phyloP scores from a whole-genome alignment of 2,888 invertebrate species.

The Amblyjoppa proteus region DNA sequence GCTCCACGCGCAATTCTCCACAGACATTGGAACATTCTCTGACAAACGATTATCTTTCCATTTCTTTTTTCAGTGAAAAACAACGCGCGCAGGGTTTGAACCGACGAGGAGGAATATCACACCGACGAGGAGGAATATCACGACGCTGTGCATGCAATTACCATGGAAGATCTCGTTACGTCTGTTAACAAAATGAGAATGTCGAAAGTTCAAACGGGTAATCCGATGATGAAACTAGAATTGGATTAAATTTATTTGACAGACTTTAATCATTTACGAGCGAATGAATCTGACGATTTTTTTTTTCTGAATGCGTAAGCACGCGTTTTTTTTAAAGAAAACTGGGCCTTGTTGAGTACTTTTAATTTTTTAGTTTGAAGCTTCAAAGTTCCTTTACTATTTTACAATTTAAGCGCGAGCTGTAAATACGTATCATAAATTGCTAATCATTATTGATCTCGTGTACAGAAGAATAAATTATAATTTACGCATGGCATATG shows the following conservation, averaged over 20 bases:
- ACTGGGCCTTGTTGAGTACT: neutral
- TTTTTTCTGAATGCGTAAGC: neutral
- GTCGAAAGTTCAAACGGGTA: constrained; percentile 90
- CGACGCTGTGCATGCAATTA: constrained; percentile 92
- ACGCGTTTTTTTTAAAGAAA: neutral
- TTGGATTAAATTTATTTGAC: constrained; percentile 74
- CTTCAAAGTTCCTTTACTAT: constrained; percentile 20
- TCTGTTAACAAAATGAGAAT: constrained; percentile 91
- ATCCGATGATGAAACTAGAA: constrained; percentile 81
- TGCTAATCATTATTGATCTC: constrained; percentile 16
- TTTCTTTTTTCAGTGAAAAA: constrained; percentile 82
- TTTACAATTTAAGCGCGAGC: constrained; percentile 43
- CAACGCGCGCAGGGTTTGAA: constrained; percentile 91
- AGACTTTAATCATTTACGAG: constrained; percentile 10
- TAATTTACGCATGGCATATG: too few relatives aligned
- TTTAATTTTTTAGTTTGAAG: neutral
- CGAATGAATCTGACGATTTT: constrained; percentile 8
- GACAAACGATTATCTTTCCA: neutral
- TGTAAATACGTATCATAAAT: constrained; percentile 57
- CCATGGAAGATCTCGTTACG: constrained; percentile 92
- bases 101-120: constrained; percentile 87
- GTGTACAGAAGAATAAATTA: constrained; percentile 20
- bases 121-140: constrained; percentile 88
- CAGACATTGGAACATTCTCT: too few relatives aligned
- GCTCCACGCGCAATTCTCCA: neutral